Evolutionary conservation across 2,888 invertebrate species (phyloP).

Genomic region (Sesia bembeciformis): DNA sequence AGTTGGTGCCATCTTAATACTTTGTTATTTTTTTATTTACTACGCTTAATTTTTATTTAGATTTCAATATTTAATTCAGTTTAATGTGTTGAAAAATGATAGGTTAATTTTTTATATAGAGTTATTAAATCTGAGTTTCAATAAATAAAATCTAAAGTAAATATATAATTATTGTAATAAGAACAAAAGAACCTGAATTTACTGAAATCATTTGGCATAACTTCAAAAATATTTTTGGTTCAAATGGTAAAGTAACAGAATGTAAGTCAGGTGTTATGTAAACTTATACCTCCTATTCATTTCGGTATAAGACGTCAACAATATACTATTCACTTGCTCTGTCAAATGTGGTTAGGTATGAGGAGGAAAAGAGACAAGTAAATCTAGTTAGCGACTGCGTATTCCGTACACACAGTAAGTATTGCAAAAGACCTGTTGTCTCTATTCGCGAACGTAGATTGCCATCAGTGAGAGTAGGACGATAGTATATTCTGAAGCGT

Average conservation of each 20-base stretch:
- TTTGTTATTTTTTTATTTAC: no score
- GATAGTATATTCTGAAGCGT: conserved; percentile 53
- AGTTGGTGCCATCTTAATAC: no score
- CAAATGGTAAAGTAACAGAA: conserved; percentile 15
- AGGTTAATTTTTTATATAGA: no score
- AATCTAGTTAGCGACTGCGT: conserved; percentile 37
- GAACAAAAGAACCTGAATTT: no score
- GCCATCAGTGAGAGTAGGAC: conserved; percentile 55
- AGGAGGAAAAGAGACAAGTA: conserved; percentile 52
- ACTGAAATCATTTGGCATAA: conserved; percentile 8
- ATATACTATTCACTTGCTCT: conserved; percentile 34
- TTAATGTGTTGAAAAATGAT: no score
- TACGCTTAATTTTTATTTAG: no score
- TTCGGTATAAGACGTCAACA: conserved; percentile 6
- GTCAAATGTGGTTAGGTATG: conserved; percentile 15
- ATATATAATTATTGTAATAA: no score
- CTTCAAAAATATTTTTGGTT: conserved; percentile 13
- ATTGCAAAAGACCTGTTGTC: conserved; percentile 53
- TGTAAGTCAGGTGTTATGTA: conserved; percentile 31
- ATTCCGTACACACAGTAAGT: conserved; percentile 30
- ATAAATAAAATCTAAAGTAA: no score
- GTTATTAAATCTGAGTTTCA: no score
- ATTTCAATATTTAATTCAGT: no score
- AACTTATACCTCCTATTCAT: conserved; percentile 18
- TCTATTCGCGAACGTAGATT: conserved; percentile 34